Evolutionary conservation across 2,888 invertebrate species (phyloP), one percentile per base, ranked within the genome.

Genomic region (Opisthograptis luteolata): DNA sequence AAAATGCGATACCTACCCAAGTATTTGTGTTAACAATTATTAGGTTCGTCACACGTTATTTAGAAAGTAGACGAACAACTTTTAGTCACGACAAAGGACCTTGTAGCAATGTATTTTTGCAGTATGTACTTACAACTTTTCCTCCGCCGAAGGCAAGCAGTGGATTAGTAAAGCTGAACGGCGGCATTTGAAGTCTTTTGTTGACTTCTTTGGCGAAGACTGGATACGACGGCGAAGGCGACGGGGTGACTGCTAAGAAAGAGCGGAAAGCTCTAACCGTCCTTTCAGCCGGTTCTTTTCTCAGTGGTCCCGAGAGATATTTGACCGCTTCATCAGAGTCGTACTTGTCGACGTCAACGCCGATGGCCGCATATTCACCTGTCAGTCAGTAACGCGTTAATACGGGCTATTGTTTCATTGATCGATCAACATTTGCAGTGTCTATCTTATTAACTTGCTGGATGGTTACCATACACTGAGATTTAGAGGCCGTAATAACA

Each of bases 321-420:
- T 95, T 94, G 35, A 93, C 92, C 0, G 98, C 96, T 49, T 94
- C 93, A 13, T 93, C 91, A 1, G 93, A 86, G 69, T 97, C 96
- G 82, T 97, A 98, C 68, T 97, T 96, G 63, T 97, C 96, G 8
- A 97, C 94, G 72, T 97, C 96, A 3, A 98, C 96, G 3, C 98
- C 98, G 13, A 98, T 95, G 0, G 97, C 98, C 76, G 97, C 97
- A 77, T 98, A 98, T 76, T 98, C 96, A n/a, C 98, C 96, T 95
- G 81, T 20, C 67, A 30, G 47, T 37, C 28, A 52, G 41, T 22
- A 14, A 51, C 44, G 12, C 24, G 8, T 12, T 43, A 22, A 40
- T 17, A 0, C n/a, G 13, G 7, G 25, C n/a, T 17, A 25, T 15
- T 24, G 2, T n/a, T n/a, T n/a, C n/a, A n/a, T n/a, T n/a, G n/a